A percentile compares a stretch with the other conserved stretches of the same genome.
These are phyloP conservation scores for Andrena bicolor DNA, from an alignment of 2,888 invertebrate species.

Conservation along the genomic window DNA sequence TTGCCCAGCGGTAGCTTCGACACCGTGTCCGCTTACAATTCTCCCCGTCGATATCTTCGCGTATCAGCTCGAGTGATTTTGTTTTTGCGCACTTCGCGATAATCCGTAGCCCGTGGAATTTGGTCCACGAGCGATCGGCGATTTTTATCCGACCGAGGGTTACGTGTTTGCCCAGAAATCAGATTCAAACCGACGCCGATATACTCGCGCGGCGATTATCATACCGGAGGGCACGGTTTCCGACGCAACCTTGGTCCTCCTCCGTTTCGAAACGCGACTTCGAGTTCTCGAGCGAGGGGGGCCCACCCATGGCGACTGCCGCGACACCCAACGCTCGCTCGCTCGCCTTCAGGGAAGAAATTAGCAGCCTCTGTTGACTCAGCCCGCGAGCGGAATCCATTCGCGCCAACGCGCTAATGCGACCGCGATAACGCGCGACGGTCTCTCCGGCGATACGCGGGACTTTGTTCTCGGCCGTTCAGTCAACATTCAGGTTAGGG, in stretches of 20 bases:
- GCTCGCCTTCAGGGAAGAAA: conserved; percentile 47
- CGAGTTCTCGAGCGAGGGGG: conserved; percentile 12
- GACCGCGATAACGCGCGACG: conserved; percentile 55
- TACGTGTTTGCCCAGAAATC: not conserved
- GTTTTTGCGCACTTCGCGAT: not conserved
- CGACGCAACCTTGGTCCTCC: not conserved
- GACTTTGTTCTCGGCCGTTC: conserved; percentile 65
- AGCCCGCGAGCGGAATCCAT: conserved; percentile 52
- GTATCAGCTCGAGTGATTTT: not conserved
- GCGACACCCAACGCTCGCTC: conserved; percentile 28
- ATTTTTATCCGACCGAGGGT: not conserved
- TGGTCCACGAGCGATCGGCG: not conserved
- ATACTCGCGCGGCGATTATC: not conserved
- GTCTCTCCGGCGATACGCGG: conserved; percentile 56
- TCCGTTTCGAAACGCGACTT: not conserved
- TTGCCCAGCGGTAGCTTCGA: not conserved
- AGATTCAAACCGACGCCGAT: not conserved
- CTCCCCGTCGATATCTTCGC: not conserved
- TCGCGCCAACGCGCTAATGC: conserved; percentile 65
- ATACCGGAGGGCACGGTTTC: not conserved
- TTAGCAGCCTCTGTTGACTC: conserved; percentile 62
- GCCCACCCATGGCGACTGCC: conserved; percentile 36
- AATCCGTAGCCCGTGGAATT: not conserved
- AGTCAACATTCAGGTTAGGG: conserved; percentile 26
- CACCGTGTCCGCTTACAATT: too few species aligned